phyloP scores from a whole-genome alignment of 35 echinoderm and acorn worm genomes.

The Amphiura filiformis region DNA sequence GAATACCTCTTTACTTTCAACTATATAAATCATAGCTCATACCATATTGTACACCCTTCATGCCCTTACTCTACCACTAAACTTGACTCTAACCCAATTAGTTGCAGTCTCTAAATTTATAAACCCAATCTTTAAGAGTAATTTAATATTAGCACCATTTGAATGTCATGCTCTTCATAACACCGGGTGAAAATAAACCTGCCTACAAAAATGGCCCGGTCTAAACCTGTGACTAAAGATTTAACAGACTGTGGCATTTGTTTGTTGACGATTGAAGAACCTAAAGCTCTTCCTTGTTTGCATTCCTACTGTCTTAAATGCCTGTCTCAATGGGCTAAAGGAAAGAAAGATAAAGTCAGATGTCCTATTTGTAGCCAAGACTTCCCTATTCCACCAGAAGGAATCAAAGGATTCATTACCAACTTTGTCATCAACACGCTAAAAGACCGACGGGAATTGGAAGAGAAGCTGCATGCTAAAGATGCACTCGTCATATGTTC shows the following conservation, averaged over 20 bases:
- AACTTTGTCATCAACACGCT: neutral
- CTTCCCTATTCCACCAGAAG: neutral
- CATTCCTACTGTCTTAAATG: neutral
- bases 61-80: no score
- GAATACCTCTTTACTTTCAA: no score
- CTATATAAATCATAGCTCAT: no score
- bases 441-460: neutral
- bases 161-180: no score
- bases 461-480: neutral
- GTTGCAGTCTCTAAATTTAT: no score
- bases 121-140: no score
- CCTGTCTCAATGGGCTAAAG: neutral
- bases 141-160: no score
- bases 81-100: no score
- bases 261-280: neutral
- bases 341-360: neutral
- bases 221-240: neutral
- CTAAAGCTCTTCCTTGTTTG: neutral
- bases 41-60: no score
- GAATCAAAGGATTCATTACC: neutral
- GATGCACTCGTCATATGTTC: neutral
- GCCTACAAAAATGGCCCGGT: no score
- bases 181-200: no score
- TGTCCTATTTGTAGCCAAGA: neutral
- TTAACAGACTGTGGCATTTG: neutral